These are phyloP conservation scores for Epsilonema sp. DNA, from an alignment of 2,888 invertebrate species.

Conservation along the genomic window DNA sequence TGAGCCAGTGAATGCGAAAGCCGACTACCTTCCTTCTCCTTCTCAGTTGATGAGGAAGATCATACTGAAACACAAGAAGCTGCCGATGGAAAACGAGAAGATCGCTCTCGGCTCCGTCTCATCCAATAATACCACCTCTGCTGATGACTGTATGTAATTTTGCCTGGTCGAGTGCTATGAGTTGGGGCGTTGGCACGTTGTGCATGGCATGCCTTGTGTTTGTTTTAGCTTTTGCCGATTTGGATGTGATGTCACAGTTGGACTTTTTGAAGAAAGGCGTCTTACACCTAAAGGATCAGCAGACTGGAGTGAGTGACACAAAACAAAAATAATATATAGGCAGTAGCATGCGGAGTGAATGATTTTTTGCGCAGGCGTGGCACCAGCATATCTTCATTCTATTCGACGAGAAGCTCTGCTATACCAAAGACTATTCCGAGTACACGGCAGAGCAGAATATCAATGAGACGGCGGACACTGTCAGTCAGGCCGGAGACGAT, in stretches of 20 bases:
- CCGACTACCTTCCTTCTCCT: conserved; percentile 32
- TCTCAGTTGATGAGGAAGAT: conserved; percentile 33
- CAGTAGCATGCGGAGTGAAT: background rate
- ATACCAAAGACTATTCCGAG: conserved; percentile 11
- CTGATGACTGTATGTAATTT: background rate
- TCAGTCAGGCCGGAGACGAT: conserved; percentile 20
- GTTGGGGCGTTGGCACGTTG: background rate
- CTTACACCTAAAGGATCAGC: conserved; percentile 4
- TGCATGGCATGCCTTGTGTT: no score
- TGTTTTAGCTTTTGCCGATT: conserved; percentile 4
- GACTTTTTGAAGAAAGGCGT: conserved; percentile 6
- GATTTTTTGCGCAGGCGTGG: conserved; percentile 15
- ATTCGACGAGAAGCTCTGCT: conserved; percentile 23
- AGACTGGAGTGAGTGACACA: background rate
- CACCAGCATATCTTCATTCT: conserved; percentile 23
- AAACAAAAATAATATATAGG: no score
- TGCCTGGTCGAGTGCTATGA: background rate
- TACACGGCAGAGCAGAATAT: conserved; percentile 11
- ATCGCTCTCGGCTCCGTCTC: background rate
- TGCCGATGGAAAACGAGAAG: conserved; percentile 17
- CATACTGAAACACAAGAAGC: conserved; percentile 33
- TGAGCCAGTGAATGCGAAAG: conserved; percentile 25
- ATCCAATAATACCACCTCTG: no score
- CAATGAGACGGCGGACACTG: conserved; percentile 12
- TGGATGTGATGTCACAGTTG: conserved; percentile 3